Base-by-base conservation (phyloP, 2,113 vertebrate genomes). In the Atractosteus spatula region DNA sequence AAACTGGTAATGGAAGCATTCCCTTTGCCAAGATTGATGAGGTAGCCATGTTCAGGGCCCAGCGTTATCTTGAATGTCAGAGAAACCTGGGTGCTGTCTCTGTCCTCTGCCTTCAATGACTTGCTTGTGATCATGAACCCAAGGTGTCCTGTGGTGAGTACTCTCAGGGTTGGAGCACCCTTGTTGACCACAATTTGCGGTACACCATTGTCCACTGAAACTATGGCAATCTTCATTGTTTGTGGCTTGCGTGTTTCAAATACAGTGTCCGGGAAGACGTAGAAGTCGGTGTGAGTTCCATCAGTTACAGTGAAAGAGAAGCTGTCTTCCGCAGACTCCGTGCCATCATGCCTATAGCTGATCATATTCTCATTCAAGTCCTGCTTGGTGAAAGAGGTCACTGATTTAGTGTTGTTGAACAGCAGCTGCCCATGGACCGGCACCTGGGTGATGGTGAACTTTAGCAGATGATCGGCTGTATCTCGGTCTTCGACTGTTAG, bases 321-420 rank as follows among this genome's bases (percentile, higher is more conserved):
- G 81, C 93, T 97, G 75, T 99, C 97, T 73, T 92, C 92, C 0
- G 82, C 55, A 0, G 92, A 94, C 79, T 97, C 94, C 0, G 92
- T 94, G 75, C 96, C 96, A 57, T 96, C 95, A 0, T 98, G 96
- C 77, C 85, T 95, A 86, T 99, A 99, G 82, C 92, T 96, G 84
- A 99, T 95, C 71, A 95, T 85, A 86, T 99, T 99, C 78, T 99
- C 95, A 61, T 95, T 98, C 69, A 99, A 89, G 82, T 99, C 95
- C 76, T 96, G 94, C 79, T 98, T 97, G 71, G 95, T 97, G 74
- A 99, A 99, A 68, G 90, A 86, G 41, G 83, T 88, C 77, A 95
- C 80, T 0, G 90, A 76, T 66, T 78, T 88, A 73, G 89, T 94
- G 72, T 86, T 91, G 84, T 98, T 98, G 62, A 93, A 95, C 7